phyloP scores from a whole-genome alignment of 2,797 vertebrate species.

The Alcedo atthis region DNA sequence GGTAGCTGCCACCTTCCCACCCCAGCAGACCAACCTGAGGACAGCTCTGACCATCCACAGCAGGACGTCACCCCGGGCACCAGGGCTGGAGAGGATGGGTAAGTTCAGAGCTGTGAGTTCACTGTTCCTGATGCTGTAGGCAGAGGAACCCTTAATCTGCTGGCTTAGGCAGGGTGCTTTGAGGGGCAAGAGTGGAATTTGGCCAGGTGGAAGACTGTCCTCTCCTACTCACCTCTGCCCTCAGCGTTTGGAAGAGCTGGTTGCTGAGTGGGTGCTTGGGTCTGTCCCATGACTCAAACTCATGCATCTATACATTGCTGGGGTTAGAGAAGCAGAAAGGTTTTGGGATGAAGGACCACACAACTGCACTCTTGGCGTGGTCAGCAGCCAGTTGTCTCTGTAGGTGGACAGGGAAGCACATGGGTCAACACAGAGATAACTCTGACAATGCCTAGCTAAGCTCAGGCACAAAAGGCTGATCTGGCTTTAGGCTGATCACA shows the following conservation, averaged over 20 bases:
- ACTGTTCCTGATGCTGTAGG: background rate
- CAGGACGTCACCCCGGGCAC: background rate
- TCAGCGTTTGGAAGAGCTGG: background rate
- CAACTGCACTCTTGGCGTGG: background rate
- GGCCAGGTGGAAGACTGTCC: background rate
- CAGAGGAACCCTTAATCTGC: background rate
- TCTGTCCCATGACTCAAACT: background rate
- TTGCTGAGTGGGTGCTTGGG: background rate
- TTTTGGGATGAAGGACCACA: background rate
- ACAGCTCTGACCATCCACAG: background rate
- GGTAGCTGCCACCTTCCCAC: background rate
- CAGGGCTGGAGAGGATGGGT: background rate
- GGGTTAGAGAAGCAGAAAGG: background rate
- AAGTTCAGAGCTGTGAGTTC: no score
- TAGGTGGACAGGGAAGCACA: background rate
- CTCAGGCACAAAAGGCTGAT: background rate
- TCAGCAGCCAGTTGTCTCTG: background rate
- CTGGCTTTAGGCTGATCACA: background rate
- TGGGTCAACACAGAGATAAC: no score
- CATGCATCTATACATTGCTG: accelerated
- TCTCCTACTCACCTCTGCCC: background rate
- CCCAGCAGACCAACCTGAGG: no score
- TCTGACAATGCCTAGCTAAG: background rate
- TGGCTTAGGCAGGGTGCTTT: background rate
- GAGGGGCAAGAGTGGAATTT: background rate